Evolutionary conservation across 2,113 vertebrate species (phyloP).

Genomic region (Chascanopsetta lugubris): DNA sequence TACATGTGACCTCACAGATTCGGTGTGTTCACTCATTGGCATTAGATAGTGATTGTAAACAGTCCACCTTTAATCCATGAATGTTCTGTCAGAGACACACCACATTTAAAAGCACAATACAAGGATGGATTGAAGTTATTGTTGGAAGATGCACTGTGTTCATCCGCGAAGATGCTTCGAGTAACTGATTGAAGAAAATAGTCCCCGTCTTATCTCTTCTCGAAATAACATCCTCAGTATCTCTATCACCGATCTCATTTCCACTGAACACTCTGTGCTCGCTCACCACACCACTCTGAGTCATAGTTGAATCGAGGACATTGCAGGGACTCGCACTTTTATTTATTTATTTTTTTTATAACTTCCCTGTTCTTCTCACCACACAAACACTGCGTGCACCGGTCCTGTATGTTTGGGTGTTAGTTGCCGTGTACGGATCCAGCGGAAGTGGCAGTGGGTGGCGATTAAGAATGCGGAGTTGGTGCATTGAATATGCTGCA

Average conservation of each 20-base stretch:
- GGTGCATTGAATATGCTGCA: neutral
- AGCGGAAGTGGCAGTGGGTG: neutral
- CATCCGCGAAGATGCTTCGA: neutral
- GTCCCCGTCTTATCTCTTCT: neutral
- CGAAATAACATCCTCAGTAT: conserved; percentile 22
- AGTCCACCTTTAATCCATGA: no score
- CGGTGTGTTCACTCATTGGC: no score
- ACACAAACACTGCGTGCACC: conserved; percentile 18
- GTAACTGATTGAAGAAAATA: conserved; percentile 3
- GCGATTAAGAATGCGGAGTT: neutral
- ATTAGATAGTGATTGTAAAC: no score
- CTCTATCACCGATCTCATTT: conserved; percentile 51
- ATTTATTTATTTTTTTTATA: conserved; percentile 38
- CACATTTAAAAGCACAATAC: no score
- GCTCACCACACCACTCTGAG: conserved; percentile 53
- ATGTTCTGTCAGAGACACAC: no score
- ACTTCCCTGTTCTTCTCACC: neutral
- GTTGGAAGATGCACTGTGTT: neutral
- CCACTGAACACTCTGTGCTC: conserved; percentile 48
- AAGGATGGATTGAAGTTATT: neutral
- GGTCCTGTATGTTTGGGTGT: neutral
- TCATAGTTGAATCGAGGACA: conserved; percentile 70
- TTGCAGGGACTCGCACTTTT: conserved; percentile 48
- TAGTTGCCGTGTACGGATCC: conserved; percentile 3
- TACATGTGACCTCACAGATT: no score